phyloP scores from a whole-genome alignment of 2,797 vertebrate genomes.

The Atherinosoma microstoma region DNA sequence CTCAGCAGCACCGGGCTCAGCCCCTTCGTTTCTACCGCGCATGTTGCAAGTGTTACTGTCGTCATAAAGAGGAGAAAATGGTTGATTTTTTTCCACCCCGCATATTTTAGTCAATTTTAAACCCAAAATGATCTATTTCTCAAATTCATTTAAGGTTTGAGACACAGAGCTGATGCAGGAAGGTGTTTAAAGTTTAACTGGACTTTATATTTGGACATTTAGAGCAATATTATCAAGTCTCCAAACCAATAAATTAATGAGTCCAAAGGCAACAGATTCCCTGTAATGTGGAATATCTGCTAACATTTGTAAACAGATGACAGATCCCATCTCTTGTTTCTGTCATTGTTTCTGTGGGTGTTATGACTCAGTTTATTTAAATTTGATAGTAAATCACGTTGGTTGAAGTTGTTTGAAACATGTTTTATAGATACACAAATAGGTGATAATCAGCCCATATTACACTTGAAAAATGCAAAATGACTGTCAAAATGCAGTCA shows the following conservation, averaged over 20 bases:
- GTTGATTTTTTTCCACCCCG: conserved; percentile 20
- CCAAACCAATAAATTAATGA: neutral
- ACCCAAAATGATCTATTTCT: neutral
- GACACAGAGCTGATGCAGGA: neutral
- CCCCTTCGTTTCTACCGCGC: conserved; percentile 45
- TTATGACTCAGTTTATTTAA: too few relatives aligned
- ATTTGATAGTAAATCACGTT: too few relatives aligned
- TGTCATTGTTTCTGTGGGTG: neutral
- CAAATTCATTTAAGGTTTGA: neutral
- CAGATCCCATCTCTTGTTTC: neutral
- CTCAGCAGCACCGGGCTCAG: conserved; percentile 12
- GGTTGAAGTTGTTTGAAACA: too few relatives aligned
- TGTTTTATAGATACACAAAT: too few relatives aligned
- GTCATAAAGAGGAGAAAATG: conserved; percentile 43
- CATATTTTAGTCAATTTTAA: neutral
- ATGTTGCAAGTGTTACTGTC: conserved; percentile 43
- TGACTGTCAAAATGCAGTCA: too few relatives aligned
- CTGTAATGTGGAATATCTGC: neutral
- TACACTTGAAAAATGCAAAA: too few relatives aligned
- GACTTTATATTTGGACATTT: neutral
- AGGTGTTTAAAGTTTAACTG: neutral
- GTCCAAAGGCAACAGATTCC: neutral
- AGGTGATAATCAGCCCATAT: too few relatives aligned
- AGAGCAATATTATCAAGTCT: neutral
- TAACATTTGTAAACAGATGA: neutral